These are phyloP conservation scores for Siphamia tubifer DNA, from an alignment of 2,113 vertebrate genomes.

Conservation along the genomic window DNA sequence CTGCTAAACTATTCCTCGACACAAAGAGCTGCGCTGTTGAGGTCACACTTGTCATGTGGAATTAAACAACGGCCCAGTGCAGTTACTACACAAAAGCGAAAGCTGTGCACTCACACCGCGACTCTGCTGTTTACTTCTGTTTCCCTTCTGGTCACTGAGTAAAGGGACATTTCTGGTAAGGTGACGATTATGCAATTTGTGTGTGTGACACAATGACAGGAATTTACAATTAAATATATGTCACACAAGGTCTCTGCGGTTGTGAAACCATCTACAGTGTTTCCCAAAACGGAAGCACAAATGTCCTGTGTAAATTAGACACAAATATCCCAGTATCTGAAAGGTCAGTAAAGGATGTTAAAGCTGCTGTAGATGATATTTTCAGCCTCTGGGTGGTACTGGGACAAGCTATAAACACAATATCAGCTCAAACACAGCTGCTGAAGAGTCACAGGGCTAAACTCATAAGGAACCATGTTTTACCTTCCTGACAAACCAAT, in stretches of 20 bases:
- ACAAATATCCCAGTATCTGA: neutral
- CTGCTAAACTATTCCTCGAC: slow-evolving; percentile 61
- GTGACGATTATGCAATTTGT: slow-evolving; percentile 43
- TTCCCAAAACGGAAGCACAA: slow-evolving; percentile 17
- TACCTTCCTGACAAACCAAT: too few relatives aligned
- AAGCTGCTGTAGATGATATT: neutral
- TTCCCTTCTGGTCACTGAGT: slow-evolving; percentile 59
- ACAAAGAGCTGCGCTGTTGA: slow-evolving; percentile 50
- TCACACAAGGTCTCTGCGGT: neutral
- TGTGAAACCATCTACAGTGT: neutral
- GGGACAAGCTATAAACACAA: neutral
- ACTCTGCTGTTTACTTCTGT: slow-evolving; percentile 43
- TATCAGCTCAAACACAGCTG: too few relatives aligned
- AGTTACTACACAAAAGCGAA: neutral
- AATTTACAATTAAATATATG: slow-evolving; percentile 21
- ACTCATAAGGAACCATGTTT: too few relatives aligned
- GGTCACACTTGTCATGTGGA: slow-evolving; percentile 54
- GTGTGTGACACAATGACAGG: slow-evolving; percentile 43
- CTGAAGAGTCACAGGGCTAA: too few relatives aligned
- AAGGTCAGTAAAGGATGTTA: neutral
- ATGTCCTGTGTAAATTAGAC: neutral
- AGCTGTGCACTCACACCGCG: slow-evolving; percentile 13
- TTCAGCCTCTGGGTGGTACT: neutral
- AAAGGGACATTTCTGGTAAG: slow-evolving; percentile 51
- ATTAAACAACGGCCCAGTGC: slow-evolving; percentile 38